Conservation (phyloP, 2,797 vertebrate genomes). For the Menidia menidia region DNA sequence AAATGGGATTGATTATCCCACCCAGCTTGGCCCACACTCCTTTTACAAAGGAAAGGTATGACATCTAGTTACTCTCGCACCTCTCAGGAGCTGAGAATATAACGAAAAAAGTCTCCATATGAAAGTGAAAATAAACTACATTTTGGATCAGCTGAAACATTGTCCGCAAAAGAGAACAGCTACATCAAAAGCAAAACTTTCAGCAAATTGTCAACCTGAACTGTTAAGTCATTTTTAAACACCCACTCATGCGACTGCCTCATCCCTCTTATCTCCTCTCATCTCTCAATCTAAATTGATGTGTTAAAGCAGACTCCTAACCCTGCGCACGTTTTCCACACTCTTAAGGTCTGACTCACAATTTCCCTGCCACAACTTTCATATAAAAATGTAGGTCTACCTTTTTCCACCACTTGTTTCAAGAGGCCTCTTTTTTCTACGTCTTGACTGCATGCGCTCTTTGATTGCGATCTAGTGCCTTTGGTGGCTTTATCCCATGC, state of each 20-base stretch:
- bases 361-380: conserved; percentile 48
- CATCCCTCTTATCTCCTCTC: conserved; percentile 21
- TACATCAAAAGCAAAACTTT: too few species aligned
- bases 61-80: too few species aligned
- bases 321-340: conserved; percentile 11
- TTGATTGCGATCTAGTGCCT: conserved; percentile 68
- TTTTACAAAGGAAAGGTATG: too few species aligned
- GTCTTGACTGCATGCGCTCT: conserved; percentile 45
- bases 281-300: conserved; percentile 41
- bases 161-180: too few species aligned
- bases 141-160: too few species aligned
- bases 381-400: conserved; percentile 50
- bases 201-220: conserved; percentile 17
- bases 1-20: too few species aligned
- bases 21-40: too few species aligned
- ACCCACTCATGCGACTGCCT: conserved; percentile 26
- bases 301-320: conserved; percentile 36
- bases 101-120: too few species aligned
- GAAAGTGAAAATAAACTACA: too few species aligned
- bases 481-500: conserved; percentile 25
- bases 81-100: too few species aligned
- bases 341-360: conserved; percentile 32
- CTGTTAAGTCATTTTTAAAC: conserved; percentile 42
- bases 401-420: conserved; percentile 62
- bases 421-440: conserved; percentile 64